A percentile compares a stretch with the other conserved stretches of the same genome.
These are phyloP conservation scores for Drosophila tripunctata DNA, from an alignment of 2,888 invertebrate species.

Conservation along the genomic window DNA sequence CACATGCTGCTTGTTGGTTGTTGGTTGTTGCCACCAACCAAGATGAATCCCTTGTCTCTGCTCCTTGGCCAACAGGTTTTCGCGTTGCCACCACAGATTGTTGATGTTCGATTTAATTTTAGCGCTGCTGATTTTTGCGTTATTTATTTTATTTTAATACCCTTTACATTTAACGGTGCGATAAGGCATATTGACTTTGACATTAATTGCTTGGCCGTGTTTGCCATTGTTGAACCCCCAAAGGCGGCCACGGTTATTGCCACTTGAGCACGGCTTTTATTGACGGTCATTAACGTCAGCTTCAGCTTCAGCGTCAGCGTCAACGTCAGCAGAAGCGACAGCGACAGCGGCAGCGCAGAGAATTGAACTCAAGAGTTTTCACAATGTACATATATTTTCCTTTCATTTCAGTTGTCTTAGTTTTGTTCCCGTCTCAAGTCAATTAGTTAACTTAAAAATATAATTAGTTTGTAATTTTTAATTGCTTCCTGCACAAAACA, in stretches of 20 bases:
- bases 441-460: slow-evolving; percentile 10
- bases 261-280: slow-evolving; percentile 77
- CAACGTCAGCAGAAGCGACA: too few species aligned
- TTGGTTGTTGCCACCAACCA: slow-evolving; percentile 20
- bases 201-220: slow-evolving; percentile 67
- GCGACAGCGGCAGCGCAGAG: slow-evolving; percentile 30
- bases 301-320: slow-evolving; percentile 13
- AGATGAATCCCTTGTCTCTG: not conserved
- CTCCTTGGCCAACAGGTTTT: slow-evolving; percentile 7
- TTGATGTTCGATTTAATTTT: slow-evolving; percentile 77
- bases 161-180: slow-evolving; percentile 75
- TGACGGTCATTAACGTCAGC: slow-evolving; percentile 76
- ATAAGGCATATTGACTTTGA: slow-evolving; percentile 78
- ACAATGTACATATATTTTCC: not conserved
- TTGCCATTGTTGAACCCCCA: slow-evolving; percentile 37
- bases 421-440: slow-evolving; percentile 6
- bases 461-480: slow-evolving; percentile 6
- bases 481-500: slow-evolving; percentile 3
- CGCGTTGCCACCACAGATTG: slow-evolving; percentile 64
- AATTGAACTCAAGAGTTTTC: slow-evolving; percentile 19
- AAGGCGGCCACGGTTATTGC: slow-evolving; percentile 51
- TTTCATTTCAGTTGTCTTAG: slow-evolving; percentile 9
- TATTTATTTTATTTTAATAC: slow-evolving; percentile 78
- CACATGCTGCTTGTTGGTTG: slow-evolving; percentile 21
- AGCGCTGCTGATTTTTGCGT: slow-evolving; percentile 76